Percentiles rank a stretch among this genome's conserved stretches.
Evolutionary conservation across 2,113 vertebrate species (phyloP).

Genomic region (Nestor notabilis): DNA sequence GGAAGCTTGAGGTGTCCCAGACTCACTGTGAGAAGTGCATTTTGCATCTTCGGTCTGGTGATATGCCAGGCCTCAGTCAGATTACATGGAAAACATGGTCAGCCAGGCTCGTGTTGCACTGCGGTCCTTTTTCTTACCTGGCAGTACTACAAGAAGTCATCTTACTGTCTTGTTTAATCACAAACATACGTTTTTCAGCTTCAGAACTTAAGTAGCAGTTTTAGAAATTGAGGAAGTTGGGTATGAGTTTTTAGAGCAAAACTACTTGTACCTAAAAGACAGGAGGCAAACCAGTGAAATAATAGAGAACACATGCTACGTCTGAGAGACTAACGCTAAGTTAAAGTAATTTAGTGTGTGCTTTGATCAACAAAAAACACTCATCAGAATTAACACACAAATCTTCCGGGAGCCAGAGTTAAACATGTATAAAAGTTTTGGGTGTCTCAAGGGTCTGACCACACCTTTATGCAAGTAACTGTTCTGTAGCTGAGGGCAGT

Average conservation of each 20-base stretch:
- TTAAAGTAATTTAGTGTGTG: neutral
- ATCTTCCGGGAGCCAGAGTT: neutral
- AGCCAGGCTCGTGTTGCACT: rapidly evolving
- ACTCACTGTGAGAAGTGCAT: neutral
- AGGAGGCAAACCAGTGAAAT: neutral
- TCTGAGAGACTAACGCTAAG: neutral
- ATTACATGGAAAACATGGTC: neutral
- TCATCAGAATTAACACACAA: neutral
- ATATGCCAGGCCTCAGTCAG: neutral
- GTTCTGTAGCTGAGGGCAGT: neutral
- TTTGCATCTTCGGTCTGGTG: neutral
- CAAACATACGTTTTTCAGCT: neutral
- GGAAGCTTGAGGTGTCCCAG: neutral
- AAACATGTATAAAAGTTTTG: neutral
- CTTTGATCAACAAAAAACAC: neutral
- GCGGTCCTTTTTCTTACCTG: neutral
- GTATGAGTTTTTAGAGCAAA: neutral
- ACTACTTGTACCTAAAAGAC: neutral
- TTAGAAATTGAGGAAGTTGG: neutral
- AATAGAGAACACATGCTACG: neutral
- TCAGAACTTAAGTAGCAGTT: neutral
- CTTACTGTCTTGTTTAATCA: neutral
- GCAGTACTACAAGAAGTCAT: neutral
- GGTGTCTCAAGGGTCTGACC: neutral
- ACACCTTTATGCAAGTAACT: neutral